Evolutionary conservation across 2,797 vertebrate species (phyloP).

Genomic region (Leontopithecus rosalia): DNA sequence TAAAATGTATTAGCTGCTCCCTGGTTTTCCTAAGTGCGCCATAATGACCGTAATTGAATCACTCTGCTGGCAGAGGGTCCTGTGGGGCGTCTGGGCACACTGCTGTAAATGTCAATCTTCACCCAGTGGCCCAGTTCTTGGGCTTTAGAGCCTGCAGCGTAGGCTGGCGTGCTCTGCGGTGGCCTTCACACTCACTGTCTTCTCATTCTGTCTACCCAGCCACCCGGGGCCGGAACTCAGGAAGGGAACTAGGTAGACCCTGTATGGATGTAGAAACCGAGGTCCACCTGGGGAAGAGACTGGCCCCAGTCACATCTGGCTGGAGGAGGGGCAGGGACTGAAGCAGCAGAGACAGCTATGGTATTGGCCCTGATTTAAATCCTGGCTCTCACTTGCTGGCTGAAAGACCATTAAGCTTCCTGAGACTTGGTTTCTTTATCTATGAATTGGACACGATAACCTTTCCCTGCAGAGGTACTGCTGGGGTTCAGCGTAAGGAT

Average conservation of each 20-base stretch:
- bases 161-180: neutral
- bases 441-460: neutral
- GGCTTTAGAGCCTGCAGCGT: rapidly evolving
- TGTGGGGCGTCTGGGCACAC: neutral
- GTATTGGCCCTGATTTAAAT: neutral
- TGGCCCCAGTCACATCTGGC: neutral
- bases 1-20: slow-evolving; percentile 60
- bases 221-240: neutral
- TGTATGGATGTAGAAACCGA: neutral
- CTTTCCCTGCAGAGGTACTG: neutral
- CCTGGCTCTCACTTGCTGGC: neutral
- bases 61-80: slow-evolving; percentile 23
- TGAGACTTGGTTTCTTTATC: neutral
- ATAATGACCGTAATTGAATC: slow-evolving; percentile 73
- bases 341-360: neutral
- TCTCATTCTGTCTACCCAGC: neutral
- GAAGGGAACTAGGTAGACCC: neutral
- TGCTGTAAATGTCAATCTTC: neutral
- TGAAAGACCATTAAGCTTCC: neutral
- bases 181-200: rapidly evolving
- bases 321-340: neutral
- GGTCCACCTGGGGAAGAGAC: neutral
- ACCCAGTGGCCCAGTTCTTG: rapidly evolving
- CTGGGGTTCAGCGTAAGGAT: neutral
- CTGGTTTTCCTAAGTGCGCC: slow-evolving; percentile 72